These are phyloP conservation scores for Morpho achilles DNA, from an alignment of 2,888 invertebrate genomes.

Conservation along the genomic window DNA sequence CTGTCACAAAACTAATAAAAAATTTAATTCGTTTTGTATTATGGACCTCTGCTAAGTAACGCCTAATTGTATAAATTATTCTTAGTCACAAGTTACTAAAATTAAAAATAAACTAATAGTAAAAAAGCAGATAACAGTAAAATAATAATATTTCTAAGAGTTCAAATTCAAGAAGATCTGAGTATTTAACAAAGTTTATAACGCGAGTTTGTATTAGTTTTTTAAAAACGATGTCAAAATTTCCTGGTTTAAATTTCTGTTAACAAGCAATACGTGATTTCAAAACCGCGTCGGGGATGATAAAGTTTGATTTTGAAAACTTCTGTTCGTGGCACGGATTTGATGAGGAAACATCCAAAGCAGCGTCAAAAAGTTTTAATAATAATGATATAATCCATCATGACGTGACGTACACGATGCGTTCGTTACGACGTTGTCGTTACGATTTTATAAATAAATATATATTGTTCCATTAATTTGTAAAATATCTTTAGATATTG, in stretches of 20 bases:
- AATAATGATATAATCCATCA: not conserved
- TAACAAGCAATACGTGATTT: slow-evolving; percentile 2
- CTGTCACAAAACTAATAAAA: no score
- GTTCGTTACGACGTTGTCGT: no score
- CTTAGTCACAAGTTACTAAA: not conserved
- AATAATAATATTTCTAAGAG: not conserved
- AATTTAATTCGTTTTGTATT: no score
- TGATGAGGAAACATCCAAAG: slow-evolving; percentile 7
- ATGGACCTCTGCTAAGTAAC: no score
- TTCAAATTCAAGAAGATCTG: not conserved
- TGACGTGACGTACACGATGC: not conserved
- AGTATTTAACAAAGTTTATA: not conserved
- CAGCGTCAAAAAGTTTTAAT: slow-evolving; percentile 22
- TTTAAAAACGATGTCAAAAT: not conserved
- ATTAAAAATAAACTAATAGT: no score
- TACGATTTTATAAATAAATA: no score
- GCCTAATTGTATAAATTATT: not conserved
- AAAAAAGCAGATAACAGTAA: no score
- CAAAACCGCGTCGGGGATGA: not conserved
- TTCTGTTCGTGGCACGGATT: slow-evolving; percentile 7
- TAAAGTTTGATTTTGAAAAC: slow-evolving; percentile 5
- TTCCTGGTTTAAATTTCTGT: not conserved
- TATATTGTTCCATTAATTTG: no score
- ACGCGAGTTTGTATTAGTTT: no score
- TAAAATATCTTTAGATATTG: no score